These are phyloP conservation scores for Bungarus multicinctus DNA, from an alignment of 2,113 vertebrate species.

Conservation along the genomic window DNA sequence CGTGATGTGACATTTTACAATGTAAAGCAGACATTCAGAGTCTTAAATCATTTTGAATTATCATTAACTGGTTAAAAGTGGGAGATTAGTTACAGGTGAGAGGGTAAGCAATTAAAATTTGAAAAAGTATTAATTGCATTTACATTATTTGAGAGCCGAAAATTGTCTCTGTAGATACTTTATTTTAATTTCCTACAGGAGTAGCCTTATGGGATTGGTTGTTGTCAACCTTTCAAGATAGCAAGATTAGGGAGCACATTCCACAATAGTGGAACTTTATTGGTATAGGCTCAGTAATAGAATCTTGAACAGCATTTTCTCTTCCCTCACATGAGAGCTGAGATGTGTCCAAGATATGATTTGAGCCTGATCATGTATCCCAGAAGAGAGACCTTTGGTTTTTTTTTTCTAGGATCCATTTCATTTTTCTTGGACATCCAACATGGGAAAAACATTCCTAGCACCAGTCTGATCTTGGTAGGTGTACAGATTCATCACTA, in stretches of 20 bases:
- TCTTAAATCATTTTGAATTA: background rate
- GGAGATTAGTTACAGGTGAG: background rate
- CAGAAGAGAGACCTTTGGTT: background rate
- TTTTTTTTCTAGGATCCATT: background rate
- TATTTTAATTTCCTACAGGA: background rate
- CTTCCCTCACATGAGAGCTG: background rate
- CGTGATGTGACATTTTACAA: background rate
- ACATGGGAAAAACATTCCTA: background rate
- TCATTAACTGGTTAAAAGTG: background rate
- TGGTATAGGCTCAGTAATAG: background rate
- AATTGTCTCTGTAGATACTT: background rate
- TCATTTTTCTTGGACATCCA: background rate
- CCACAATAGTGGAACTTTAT: background rate
- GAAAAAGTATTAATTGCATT: background rate
- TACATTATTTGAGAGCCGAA: background rate
- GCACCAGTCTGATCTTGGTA: background rate
- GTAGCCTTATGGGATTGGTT: background rate
- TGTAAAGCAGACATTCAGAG: background rate
- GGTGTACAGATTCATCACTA: background rate
- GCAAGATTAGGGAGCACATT: background rate
- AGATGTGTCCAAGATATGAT: background rate
- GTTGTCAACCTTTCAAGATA: background rate
- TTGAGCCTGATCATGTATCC: background rate
- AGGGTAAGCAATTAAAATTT: background rate
- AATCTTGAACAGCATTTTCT: background rate